phyloP scores from a whole-genome alignment of 1,140 invertebrate genomes.

The Neodiprion lecontei region DNA sequence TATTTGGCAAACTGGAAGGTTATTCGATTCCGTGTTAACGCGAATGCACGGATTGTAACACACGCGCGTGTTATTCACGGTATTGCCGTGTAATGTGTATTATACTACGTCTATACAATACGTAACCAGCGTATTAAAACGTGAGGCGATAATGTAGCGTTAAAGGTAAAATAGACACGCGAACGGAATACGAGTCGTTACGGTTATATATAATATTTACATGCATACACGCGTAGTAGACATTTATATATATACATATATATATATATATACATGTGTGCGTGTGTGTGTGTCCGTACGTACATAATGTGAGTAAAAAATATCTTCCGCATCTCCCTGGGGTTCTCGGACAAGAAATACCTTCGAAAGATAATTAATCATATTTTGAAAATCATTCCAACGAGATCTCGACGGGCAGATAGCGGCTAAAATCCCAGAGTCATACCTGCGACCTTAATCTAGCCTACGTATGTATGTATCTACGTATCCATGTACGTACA shows the following conservation, averaged over 20 bases:
- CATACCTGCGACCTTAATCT: constrained; percentile 49
- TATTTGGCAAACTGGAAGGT: background rate
- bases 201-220: no score
- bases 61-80: no score
- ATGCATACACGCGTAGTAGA: no score
- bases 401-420: constrained; percentile 52
- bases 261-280: no score
- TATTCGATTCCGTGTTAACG: no score
- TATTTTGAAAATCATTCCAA: constrained; percentile 63
- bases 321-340: constrained; percentile 4
- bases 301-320: background rate
- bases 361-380: constrained; percentile 59
- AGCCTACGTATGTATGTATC: constrained; percentile 11
- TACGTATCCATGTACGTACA: background rate
- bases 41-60: no score
- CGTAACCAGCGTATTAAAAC: no score
- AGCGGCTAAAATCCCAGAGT: constrained; percentile 53
- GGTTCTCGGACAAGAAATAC: constrained; percentile 43
- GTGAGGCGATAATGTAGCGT: no score
- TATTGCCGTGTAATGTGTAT: no score
- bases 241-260: no score
- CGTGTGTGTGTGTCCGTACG: no score
- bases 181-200: background rate
- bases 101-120: no score
- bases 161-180: background rate